Percentiles rank a stretch among this genome's conserved stretches.
Evolutionary conservation across 1,140 invertebrate genomes (phyloP).

Genomic region (Popillia japonica): DNA sequence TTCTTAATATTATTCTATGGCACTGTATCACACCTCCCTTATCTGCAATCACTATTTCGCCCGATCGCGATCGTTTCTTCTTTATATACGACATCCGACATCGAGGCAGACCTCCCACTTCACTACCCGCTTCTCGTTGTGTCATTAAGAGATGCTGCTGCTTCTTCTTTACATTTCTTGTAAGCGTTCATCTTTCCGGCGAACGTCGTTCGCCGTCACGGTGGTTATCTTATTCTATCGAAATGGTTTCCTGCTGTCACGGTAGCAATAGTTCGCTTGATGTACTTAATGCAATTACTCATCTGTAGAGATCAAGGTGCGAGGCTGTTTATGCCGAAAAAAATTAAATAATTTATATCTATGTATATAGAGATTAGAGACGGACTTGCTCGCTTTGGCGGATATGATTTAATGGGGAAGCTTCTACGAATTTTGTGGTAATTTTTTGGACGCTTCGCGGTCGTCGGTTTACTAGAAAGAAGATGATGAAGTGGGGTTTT

Average conservation of each 20-base stretch:
- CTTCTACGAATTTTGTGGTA: not conserved
- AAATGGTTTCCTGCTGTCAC: not conserved
- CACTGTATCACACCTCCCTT: not conserved
- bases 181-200: not conserved
- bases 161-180: not conserved
- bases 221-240: not conserved
- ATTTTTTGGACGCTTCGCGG: not conserved
- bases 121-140: not conserved
- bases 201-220: not conserved
- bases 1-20: not conserved
- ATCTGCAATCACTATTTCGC: not conserved
- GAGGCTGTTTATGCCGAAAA: not conserved
- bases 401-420: not conserved
- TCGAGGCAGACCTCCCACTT: not conserved
- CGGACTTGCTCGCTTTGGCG: not conserved
- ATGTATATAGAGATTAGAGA: no score
- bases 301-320: not conserved
- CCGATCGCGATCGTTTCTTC: not conserved
- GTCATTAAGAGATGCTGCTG: not conserved
- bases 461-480: not conserved
- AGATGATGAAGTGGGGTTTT: not conserved
- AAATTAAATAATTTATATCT: not conserved
- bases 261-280: not conserved
- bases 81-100: slow-evolving; percentile 9
- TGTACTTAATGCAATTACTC: not conserved